phyloP scores from a whole-genome alignment of 2,113 vertebrate genomes.

The Atrichornis clamosus region DNA sequence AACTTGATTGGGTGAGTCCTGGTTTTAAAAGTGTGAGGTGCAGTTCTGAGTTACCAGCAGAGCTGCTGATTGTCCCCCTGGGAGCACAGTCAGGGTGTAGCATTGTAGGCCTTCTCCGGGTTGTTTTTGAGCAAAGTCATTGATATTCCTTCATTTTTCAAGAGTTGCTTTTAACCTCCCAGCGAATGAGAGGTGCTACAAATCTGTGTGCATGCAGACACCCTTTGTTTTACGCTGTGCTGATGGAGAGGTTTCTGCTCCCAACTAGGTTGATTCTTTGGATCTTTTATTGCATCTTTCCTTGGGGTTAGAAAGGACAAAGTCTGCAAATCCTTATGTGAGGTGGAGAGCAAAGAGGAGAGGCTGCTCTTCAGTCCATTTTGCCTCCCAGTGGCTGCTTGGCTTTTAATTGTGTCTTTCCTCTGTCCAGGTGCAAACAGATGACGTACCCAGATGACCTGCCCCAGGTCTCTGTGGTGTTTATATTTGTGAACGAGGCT shows the following conservation, averaged over 20 bases:
- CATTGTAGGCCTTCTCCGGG: background rate
- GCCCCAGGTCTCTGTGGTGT: slow-evolving; percentile 95
- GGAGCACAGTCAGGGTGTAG: background rate
- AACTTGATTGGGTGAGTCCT: background rate
- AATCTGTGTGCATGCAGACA: background rate
- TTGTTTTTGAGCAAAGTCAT: background rate
- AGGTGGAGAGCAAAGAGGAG: background rate
- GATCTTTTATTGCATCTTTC: background rate
- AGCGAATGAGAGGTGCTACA: background rate
- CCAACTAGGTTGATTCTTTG: background rate
- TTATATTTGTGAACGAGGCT: slow-evolving; percentile 96
- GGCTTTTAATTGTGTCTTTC: background rate
- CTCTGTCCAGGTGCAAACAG: slow-evolving; percentile 83
- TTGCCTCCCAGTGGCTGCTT: background rate
- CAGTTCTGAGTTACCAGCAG: background rate
- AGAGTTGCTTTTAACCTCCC: background rate
- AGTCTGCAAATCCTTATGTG: background rate
- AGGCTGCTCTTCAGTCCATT: background rate
- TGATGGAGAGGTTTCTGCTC: background rate
- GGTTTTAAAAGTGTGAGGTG: background rate
- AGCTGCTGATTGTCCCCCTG: background rate
- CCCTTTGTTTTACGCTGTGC: background rate
- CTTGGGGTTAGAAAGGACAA: background rate
- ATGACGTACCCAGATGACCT: slow-evolving; percentile 82
- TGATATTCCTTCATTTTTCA: background rate